Conservation (phyloP, 2,113 vertebrate species). For the Rhea americana region DNA sequence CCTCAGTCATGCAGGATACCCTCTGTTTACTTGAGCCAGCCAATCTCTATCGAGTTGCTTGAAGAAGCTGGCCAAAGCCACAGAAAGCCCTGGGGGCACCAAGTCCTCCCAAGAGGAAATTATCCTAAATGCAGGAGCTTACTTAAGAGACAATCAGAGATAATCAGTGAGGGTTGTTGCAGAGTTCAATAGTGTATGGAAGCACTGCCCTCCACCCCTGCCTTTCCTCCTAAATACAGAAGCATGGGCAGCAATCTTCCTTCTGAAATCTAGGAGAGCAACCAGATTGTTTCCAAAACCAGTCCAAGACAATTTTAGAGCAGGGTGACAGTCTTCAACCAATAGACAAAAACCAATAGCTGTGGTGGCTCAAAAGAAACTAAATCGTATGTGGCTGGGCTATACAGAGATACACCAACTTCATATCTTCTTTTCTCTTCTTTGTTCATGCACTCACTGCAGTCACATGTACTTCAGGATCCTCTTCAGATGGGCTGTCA, state of each 20-base stretch:
- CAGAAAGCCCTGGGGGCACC: neutral
- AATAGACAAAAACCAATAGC: neutral
- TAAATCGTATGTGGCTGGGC: neutral
- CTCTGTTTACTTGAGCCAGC: neutral
- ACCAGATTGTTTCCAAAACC: neutral
- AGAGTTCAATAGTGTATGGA: neutral
- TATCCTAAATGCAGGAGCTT: neutral
- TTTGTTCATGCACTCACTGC: neutral
- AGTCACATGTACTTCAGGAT: neutral
- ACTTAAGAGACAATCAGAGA: neutral
- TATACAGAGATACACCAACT: neutral
- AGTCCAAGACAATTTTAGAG: neutral
- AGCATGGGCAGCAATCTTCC: neutral
- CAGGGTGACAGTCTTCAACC: neutral
- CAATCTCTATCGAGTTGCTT: neutral
- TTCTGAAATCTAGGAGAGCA: neutral
- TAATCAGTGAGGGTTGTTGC: neutral
- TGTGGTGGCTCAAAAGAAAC: neutral
- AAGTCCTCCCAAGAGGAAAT: neutral
- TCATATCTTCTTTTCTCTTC: neutral
- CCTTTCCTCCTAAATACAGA: neutral
- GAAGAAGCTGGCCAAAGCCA: neutral
- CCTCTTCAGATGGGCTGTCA: neutral
- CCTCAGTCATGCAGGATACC: neutral
- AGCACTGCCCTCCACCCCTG: neutral